A percentile compares a stretch with the other conserved stretches of the same genome.
These are phyloP conservation scores for Aldabrachelys gigantea DNA, from an alignment of 2,113 vertebrate genomes.

Conservation along the genomic window DNA sequence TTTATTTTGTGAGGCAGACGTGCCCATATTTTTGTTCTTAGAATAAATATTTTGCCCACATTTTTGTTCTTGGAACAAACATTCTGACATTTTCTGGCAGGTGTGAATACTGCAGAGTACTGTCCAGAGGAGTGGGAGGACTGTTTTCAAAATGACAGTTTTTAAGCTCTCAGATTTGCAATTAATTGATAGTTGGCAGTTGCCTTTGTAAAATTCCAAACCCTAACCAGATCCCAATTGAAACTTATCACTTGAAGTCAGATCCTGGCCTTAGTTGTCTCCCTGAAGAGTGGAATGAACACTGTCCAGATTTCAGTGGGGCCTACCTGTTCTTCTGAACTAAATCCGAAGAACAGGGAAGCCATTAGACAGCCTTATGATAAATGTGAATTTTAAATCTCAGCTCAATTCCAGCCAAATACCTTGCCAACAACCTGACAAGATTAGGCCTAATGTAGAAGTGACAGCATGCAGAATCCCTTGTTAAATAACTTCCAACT, in stretches of 20 bases:
- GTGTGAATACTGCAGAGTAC: conserved; percentile 62
- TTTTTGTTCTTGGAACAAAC: conserved; percentile 73
- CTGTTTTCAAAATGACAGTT: conserved; percentile 26
- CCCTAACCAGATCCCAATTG: conserved; percentile 7
- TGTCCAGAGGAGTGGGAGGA: conserved; percentile 3
- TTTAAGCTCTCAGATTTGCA: conserved; percentile 54
- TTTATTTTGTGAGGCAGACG: conserved; percentile 68
- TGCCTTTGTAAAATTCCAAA: conserved; percentile 55
- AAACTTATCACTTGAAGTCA: conserved; percentile 33
- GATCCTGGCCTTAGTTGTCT: conserved; percentile 14
- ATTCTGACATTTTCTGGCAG: conserved; percentile 76
- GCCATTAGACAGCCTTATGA: conserved; percentile 42
- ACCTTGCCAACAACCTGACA: conserved; percentile 53
- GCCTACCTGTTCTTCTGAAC: conserved; percentile 46
- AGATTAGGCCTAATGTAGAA: conserved; percentile 48
- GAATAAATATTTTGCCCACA: conserved; percentile 70
- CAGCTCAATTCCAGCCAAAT: neutral
- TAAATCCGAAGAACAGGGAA: conserved; percentile 31
- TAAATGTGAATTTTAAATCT: conserved; percentile 61
- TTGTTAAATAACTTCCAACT: conserved; percentile 45
- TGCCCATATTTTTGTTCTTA: conserved; percentile 71
- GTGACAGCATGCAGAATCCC: conserved; percentile 38
- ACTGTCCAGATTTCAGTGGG: neutral
- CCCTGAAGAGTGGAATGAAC: conserved; percentile 4
- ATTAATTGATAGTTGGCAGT: conserved; percentile 40